These are phyloP conservation scores for Cyprinodon diabolis DNA, from an alignment of 2,797 vertebrate genomes.

Conservation along the genomic window DNA sequence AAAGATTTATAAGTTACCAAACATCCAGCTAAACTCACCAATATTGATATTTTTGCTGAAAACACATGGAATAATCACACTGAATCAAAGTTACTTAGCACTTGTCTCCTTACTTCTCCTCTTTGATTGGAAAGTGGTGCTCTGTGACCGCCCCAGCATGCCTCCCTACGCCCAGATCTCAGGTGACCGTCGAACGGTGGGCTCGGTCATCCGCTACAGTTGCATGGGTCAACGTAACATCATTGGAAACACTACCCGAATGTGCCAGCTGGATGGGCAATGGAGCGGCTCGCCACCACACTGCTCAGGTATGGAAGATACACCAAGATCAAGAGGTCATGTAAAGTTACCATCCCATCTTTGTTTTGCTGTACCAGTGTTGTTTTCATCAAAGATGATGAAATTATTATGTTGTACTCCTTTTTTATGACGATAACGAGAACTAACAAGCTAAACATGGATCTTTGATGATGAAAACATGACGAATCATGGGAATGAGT, in stretches of 20 bases:
- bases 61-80: not conserved
- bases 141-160: constrained; percentile 92
- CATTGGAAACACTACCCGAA: constrained; percentile 92
- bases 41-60: not conserved
- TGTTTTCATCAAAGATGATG: no score
- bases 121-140: constrained; percentile 85
- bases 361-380: not conserved
- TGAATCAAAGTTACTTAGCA: not conserved
- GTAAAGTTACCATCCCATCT: not conserved
- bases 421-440: no score
- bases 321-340: constrained; percentile 23
- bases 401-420: no score
- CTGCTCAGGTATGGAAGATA: constrained; percentile 88
- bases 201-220: constrained; percentile 92
- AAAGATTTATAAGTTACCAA: no score
- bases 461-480: no score
- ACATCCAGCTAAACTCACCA: not conserved
- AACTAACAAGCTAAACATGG: no score
- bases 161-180: constrained; percentile 92
- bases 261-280: constrained; percentile 94
- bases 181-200: constrained; percentile 89
- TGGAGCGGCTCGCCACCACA: constrained; percentile 96
- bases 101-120: constrained; percentile 16
- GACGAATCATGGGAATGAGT: no score
- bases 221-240: constrained; percentile 87